phyloP scores from a whole-genome alignment of 2,797 vertebrate species.

The Bucorvus abyssinicus region DNA sequence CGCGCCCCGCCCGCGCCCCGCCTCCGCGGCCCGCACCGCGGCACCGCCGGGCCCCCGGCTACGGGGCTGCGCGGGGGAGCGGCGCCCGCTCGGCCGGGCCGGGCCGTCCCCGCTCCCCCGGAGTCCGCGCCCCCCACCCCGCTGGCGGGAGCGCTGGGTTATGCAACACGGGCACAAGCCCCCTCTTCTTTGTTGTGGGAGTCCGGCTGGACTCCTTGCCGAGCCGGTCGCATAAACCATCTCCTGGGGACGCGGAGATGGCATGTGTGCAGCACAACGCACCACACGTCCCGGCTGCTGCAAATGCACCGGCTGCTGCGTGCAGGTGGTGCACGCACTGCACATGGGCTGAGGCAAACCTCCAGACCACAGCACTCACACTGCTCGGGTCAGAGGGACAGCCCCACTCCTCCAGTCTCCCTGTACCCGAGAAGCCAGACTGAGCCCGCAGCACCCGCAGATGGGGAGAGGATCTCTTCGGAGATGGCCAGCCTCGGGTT shows the following conservation, averaged over 20 bases:
- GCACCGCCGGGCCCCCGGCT: not conserved
- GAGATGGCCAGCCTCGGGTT: not conserved
- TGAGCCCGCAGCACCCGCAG: not conserved
- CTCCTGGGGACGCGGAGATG: not conserved
- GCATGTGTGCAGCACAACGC: not conserved
- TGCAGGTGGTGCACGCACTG: accelerated
- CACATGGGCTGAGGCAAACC: accelerated
- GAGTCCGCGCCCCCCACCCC: no score
- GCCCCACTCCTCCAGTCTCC: accelerated
- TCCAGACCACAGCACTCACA: not conserved
- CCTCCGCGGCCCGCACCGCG: not conserved
- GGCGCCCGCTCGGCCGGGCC: not conserved
- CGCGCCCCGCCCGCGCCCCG: conserved; percentile 46
- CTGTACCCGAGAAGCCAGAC: accelerated
- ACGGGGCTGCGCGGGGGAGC: not conserved
- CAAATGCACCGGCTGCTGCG: accelerated
- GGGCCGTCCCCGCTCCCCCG: not conserved
- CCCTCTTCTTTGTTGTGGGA: accelerated
- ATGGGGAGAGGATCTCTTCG: not conserved
- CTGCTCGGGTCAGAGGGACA: accelerated
- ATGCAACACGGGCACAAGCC: not conserved
- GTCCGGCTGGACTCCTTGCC: not conserved
- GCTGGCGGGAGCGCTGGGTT: not conserved
- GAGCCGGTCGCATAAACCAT: accelerated
- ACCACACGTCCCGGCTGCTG: not conserved